Evolutionary conservation across 1,140 invertebrate species (phyloP).

Genomic region (Drosophila pseudoananassae): DNA sequence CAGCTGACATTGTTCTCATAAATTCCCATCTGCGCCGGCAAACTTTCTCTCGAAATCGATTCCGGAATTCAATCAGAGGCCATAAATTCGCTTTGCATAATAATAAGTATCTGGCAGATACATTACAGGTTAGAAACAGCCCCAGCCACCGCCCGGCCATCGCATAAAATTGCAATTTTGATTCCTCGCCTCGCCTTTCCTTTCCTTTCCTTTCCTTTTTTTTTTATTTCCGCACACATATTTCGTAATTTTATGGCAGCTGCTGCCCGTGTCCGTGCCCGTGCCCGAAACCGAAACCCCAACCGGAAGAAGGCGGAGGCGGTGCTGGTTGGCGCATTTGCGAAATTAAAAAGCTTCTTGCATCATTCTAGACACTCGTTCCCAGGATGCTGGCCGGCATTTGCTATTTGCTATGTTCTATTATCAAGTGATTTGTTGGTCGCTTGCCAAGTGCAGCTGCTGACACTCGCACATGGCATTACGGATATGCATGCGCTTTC

Average conservation of each 20-base stretch:
- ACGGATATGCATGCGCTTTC: slow-evolving; percentile 2
- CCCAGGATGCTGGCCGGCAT: slow-evolving; percentile 9
- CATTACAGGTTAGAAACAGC: slow-evolving; percentile 34
- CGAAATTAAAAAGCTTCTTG: slow-evolving; percentile 74
- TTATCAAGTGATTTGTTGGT: slow-evolving; percentile 58
- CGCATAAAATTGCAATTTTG: slow-evolving; percentile 72
- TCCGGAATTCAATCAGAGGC: slow-evolving; percentile 62
- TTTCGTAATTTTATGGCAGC: slow-evolving; percentile 69
- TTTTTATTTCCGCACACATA: slow-evolving; percentile 35
- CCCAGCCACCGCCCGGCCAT: slow-evolving; percentile 35
- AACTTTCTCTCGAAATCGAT: slow-evolving; percentile 31
- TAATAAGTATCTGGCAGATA: slow-evolving; percentile 49
- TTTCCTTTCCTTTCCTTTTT: slow-evolving; percentile 2
- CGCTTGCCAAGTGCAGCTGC: slow-evolving; percentile 53
- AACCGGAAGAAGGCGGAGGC: no score
- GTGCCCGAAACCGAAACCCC: not conserved
- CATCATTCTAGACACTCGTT: slow-evolving; percentile 58
- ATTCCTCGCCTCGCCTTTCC: slow-evolving; percentile 21
- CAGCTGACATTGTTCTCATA: slow-evolving; percentile 60
- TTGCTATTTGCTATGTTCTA: not conserved
- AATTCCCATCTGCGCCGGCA: slow-evolving; percentile 36
- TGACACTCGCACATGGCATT: slow-evolving; percentile 11
- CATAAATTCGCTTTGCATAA: slow-evolving; percentile 73
- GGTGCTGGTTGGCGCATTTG: slow-evolving; percentile 52
- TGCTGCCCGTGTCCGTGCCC: slow-evolving; percentile 23